Conservation (phyloP, 2,888 invertebrate species). For the Terebella lapidaria region DNA sequence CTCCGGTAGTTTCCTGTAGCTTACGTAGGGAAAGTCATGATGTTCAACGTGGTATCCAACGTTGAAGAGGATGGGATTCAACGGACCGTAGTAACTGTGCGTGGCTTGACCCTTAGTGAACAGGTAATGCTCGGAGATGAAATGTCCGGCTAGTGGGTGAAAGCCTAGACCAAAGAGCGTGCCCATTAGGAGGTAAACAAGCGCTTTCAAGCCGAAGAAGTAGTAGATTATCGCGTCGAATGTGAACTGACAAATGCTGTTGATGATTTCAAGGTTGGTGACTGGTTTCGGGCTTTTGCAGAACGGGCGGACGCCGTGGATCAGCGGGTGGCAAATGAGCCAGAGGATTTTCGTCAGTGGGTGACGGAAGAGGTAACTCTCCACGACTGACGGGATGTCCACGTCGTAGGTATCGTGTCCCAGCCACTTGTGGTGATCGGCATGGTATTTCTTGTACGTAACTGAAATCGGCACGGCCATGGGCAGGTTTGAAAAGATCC, state of each 20-base stretch:
- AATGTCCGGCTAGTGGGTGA: conserved; percentile 51
- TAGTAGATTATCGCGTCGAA: conserved; percentile 38
- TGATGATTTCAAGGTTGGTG: conserved; percentile 43
- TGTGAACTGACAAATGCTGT: conserved; percentile 34
- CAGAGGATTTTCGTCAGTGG: conserved; percentile 49
- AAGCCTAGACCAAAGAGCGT: conserved; percentile 47
- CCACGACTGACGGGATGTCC: conserved; percentile 49
- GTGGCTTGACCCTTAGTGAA: conserved; percentile 49
- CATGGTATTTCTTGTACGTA: conserved; percentile 52
- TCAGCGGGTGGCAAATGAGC: conserved; percentile 45
- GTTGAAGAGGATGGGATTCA: conserved; percentile 50
- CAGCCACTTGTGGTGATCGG: conserved; percentile 50
- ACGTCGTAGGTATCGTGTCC: conserved; percentile 51
- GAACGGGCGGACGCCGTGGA: conserved; percentile 49
- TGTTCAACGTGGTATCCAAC: conserved; percentile 53
- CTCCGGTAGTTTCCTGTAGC: conserved; percentile 45
- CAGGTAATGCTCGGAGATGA: conserved; percentile 52
- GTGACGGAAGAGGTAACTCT: conserved; percentile 44
- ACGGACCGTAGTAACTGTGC: conserved; percentile 51
- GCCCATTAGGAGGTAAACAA: conserved; percentile 42
- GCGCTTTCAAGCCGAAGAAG: conserved; percentile 37
- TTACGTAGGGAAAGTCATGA: conserved; percentile 54
- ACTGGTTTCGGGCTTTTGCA: conserved; percentile 48
- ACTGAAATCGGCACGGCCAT: conserved; percentile 49
- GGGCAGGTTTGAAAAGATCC: conserved; percentile 49